phyloP scores from a whole-genome alignment of 1,140 invertebrate genomes.

The Euglossa dilemma region DNA sequence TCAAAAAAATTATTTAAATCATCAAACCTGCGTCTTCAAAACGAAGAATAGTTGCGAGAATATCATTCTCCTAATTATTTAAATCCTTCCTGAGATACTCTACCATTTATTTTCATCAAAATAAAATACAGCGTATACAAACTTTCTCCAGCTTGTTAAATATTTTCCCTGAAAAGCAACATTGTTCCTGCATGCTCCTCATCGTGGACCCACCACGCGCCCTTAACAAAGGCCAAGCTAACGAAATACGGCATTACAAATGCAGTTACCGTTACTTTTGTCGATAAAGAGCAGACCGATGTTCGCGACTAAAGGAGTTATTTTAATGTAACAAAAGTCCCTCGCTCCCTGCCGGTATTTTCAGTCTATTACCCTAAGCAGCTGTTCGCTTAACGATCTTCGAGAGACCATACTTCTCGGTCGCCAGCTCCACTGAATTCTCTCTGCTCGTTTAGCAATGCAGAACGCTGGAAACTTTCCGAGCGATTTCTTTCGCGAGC shows the following conservation, averaged over 20 bases:
- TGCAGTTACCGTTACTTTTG: not conserved
- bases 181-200: too few relatives aligned
- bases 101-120: too few relatives aligned
- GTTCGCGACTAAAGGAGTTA: not conserved
- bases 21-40: too few relatives aligned
- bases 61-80: too few relatives aligned
- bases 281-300: not conserved
- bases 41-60: too few relatives aligned
- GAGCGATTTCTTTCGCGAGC: conserved; percentile 29
- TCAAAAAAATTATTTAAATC: too few relatives aligned
- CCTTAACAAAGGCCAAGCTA: not conserved
- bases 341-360: conserved; percentile 16
- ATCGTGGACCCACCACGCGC: too few relatives aligned
- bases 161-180: too few relatives aligned
- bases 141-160: too few relatives aligned
- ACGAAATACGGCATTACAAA: not conserved
- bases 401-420: conserved; percentile 11
- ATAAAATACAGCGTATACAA: too few relatives aligned
- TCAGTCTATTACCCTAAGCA: conserved; percentile 30
- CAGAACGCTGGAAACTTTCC: conserved; percentile 31
- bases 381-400: conserved; percentile 32
- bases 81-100: too few relatives aligned
- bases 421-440: not conserved
- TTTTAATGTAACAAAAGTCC: conserved; percentile 2
- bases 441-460: conserved; percentile 25